These are phyloP conservation scores for Andrena camellia DNA, from an alignment of 2,888 invertebrate genomes.

Conservation along the genomic window DNA sequence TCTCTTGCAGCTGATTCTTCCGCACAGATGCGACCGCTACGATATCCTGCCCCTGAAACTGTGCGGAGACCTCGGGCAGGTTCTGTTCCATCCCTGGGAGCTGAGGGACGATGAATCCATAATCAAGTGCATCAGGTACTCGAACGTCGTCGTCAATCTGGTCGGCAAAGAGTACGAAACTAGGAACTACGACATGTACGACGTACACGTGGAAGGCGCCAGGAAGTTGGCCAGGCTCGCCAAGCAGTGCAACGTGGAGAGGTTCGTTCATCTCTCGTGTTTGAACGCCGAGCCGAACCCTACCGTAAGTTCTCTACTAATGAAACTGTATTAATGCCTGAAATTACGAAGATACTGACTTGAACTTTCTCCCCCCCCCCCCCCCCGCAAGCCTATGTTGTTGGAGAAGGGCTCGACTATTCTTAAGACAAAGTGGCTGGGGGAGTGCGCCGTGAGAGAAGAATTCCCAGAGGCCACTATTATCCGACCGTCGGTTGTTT, in stretches of 20 bases:
- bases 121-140: slow-evolving; percentile 94
- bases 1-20: slow-evolving; percentile 93
- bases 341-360: neutral
- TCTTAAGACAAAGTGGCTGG: slow-evolving; percentile 92
- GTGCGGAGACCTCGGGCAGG: slow-evolving; percentile 97
- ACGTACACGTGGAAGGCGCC: slow-evolving; percentile 95
- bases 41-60: slow-evolving; percentile 92
- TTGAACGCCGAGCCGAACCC: slow-evolving; percentile 92
- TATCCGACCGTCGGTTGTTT: slow-evolving; percentile 96
- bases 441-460: slow-evolving; percentile 95
- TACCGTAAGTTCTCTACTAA: slow-evolving; percentile 78
- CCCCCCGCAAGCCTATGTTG: slow-evolving; percentile 86
- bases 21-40: slow-evolving; percentile 95
- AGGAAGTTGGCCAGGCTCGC: slow-evolving; percentile 92
- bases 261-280: slow-evolving; percentile 96
- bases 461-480: slow-evolving; percentile 98
- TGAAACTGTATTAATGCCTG: neutral
- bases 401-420: slow-evolving; percentile 91
- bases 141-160: slow-evolving; percentile 98
- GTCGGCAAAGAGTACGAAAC: slow-evolving; percentile 97
- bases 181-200: slow-evolving; percentile 93
- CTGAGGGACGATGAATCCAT: slow-evolving; percentile 95
- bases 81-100: slow-evolving; percentile 94
- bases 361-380: neutral
- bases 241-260: slow-evolving; percentile 93